phyloP scores from a whole-genome alignment of 53 echinoderm and acorn worm species.

The Patiria pectinifera region DNA sequence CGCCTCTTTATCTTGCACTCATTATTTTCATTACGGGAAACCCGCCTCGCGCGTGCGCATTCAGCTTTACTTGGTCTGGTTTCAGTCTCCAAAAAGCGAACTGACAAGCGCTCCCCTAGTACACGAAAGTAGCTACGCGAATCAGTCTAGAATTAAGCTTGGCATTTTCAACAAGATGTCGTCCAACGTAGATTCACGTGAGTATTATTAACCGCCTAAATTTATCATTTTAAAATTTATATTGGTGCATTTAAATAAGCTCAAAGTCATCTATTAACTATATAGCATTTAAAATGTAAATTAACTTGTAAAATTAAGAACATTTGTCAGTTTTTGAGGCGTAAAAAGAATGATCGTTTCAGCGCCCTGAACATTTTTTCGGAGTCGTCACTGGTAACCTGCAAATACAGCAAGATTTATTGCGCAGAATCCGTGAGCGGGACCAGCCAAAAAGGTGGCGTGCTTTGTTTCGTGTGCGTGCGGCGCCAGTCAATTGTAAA shows the following conservation, averaged over 20 bases:
- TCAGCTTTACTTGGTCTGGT: background rate
- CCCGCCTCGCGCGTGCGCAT: conserved; percentile 44
- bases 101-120: too few relatives aligned
- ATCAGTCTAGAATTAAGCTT: background rate
- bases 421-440: too few relatives aligned
- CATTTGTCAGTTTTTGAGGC: background rate
- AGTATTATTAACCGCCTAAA: background rate
- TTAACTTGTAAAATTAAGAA: background rate
- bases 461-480: too few relatives aligned
- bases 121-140: background rate
- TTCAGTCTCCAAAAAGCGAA: background rate
- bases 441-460: too few relatives aligned
- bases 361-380: background rate
- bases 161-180: conserved; percentile 4
- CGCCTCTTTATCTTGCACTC: background rate
- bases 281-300: background rate
- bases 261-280: background rate
- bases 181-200: conserved; percentile 46
- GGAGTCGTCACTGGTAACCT: too few relatives aligned
- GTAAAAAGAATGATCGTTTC: background rate
- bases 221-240: background rate
- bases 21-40: background rate
- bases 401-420: too few relatives aligned
- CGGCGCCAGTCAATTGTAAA: too few relatives aligned
- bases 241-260: background rate